Percentiles rank a stretch among this genome's conserved stretches.
phyloP scores from a whole-genome alignment of 2,888 invertebrate species.

The Acleris sparsana region DNA sequence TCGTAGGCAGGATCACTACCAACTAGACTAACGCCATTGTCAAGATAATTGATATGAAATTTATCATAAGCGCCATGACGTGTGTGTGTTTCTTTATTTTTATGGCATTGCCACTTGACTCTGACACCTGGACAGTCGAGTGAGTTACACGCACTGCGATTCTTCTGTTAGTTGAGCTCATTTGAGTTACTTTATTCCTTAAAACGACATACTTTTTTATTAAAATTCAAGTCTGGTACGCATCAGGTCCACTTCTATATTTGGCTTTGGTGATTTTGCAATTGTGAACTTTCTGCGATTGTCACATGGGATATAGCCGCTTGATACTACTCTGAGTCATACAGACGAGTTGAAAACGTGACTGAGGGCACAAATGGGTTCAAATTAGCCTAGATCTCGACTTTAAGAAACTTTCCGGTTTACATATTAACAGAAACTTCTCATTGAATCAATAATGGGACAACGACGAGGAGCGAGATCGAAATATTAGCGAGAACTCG shows the following conservation, averaged over 20 bases:
- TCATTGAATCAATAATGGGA: constrained; percentile 11
- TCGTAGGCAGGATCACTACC: too few species aligned
- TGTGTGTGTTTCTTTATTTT: too few species aligned
- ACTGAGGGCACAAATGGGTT: constrained; percentile 17
- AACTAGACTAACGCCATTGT: too few species aligned
- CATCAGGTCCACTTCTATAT: constrained; percentile 8
- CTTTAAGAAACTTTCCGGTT: constrained; percentile 19
- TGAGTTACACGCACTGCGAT: too few species aligned
- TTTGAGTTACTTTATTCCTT: not conserved
- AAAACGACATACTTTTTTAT: constrained; percentile 24
- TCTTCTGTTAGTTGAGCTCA: too few species aligned
- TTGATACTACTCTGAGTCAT: not conserved
- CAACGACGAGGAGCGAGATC: too few species aligned
- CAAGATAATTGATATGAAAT: not conserved
- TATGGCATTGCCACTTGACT: too few species aligned
- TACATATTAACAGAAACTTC: constrained; percentile 23
- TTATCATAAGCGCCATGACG: too few species aligned
- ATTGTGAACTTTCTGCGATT: constrained; percentile 2
- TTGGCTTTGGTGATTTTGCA: constrained; percentile 2
- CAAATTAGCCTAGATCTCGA: constrained; percentile 24
- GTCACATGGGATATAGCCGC: constrained; percentile 8
- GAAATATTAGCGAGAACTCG: too few species aligned
- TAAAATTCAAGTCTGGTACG: constrained; percentile 26
- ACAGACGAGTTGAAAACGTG: constrained; percentile 14
- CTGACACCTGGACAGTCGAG: too few species aligned